Percentiles rank a stretch among this genome's conserved stretches.
Evolutionary conservation across 2,113 vertebrate genomes (phyloP).

Genomic region (Corythaeola cristata): DNA sequence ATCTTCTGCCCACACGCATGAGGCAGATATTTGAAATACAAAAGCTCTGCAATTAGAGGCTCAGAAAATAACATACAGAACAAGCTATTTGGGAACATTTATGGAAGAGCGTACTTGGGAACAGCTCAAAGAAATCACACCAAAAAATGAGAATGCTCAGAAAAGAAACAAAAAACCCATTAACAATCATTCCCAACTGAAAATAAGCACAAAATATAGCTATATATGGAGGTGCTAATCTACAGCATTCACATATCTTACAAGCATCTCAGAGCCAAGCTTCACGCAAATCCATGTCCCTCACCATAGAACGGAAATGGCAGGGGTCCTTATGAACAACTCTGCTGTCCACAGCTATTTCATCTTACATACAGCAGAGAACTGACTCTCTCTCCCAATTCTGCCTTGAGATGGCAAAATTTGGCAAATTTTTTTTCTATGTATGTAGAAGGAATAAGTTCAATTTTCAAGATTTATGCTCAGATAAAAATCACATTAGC

Average conservation of each 20-base stretch:
- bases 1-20: not conserved
- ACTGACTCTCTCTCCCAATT: not conserved
- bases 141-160: not conserved
- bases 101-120: not conserved
- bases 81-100: not conserved
- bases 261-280: not conserved
- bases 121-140: not conserved
- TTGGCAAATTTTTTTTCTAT: not conserved
- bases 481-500: not conserved
- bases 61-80: not conserved
- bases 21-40: not conserved
- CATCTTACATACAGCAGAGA: not conserved
- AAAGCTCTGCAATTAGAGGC: not conserved
- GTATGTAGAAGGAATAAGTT: not conserved
- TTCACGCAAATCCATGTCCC: not conserved
- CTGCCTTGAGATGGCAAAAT: not conserved
- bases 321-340: not conserved
- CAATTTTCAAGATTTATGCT: not conserved
- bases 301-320: not conserved
- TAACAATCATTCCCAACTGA: not conserved
- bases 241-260: not conserved
- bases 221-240: not conserved
- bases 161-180: not conserved
- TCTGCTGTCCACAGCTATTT: not conserved
- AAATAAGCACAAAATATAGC: not conserved